Percentiles rank a stretch among this genome's conserved stretches.
Conservation (phyloP, 2,888 invertebrate genomes). For the Chironomus riparius region DNA sequence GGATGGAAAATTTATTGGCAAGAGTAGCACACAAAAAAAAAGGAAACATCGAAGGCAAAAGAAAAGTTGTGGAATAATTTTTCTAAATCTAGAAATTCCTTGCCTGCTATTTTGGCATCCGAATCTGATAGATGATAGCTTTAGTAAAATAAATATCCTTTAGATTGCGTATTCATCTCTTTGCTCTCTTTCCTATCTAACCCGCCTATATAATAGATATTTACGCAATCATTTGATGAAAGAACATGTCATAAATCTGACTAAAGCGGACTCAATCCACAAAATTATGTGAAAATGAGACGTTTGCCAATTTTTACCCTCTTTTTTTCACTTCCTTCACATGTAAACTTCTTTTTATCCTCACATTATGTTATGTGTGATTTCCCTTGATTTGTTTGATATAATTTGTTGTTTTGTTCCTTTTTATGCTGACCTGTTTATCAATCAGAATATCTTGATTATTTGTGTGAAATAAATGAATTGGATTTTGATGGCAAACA, state of each 20-base stretch:
- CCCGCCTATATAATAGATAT: not conserved
- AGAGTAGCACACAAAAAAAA: not conserved
- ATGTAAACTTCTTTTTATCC: not conserved
- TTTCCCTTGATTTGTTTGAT: not conserved
- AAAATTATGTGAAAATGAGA: slow-evolving; percentile 25
- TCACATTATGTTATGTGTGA: not conserved
- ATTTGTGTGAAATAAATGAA: too few relatives aligned
- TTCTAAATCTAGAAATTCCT: not conserved
- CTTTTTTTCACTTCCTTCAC: not conserved
- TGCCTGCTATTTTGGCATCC: not conserved
- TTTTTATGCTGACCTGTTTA: too few relatives aligned
- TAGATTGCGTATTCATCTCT: slow-evolving; percentile 15
- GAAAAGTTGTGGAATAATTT: not conserved
- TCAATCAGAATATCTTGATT: too few relatives aligned
- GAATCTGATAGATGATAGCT: slow-evolving; percentile 20
- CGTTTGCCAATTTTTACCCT: not conserved
- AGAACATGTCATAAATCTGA: slow-evolving; percentile 25
- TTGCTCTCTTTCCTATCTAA: too few relatives aligned
- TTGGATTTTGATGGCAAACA: too few relatives aligned
- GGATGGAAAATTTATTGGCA: too few relatives aligned
- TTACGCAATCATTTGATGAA: slow-evolving; percentile 21
- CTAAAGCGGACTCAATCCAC: not conserved
- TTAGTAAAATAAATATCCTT: slow-evolving; percentile 19
- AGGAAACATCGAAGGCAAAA: not conserved
- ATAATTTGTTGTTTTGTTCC: too few relatives aligned